Evolutionary conservation across 1,140 invertebrate genomes (phyloP).

Genomic region (Whitmania pigra): DNA sequence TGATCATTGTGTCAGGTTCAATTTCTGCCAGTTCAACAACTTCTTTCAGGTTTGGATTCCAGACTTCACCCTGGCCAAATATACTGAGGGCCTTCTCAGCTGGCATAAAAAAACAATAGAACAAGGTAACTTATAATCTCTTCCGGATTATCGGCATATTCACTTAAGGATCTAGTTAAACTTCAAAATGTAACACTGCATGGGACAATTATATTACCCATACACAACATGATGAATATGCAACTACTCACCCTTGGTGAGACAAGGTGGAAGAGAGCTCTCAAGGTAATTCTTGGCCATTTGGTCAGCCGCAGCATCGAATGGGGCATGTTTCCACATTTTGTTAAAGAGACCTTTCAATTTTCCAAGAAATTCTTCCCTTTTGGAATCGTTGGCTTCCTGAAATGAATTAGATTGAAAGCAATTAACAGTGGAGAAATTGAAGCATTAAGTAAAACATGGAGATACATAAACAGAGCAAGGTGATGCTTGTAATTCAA

Average conservation of each 20-base stretch:
- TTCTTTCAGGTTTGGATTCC: constrained; percentile 46
- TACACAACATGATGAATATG: no score
- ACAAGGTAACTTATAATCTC: not conserved
- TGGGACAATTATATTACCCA: no score
- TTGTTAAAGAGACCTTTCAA: constrained; percentile 52
- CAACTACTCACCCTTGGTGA: constrained; percentile 46
- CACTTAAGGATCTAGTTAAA: not conserved
- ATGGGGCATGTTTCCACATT: constrained; percentile 53
- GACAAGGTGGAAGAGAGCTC: constrained; percentile 69
- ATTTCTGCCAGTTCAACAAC: constrained; percentile 55
- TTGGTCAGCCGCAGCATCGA: constrained; percentile 72
- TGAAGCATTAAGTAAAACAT: not conserved
- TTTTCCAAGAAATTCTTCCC: constrained; percentile 49
- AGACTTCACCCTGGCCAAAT: constrained; percentile 54
- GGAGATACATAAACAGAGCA: no score
- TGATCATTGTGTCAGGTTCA: constrained; percentile 54
- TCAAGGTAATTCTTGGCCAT: constrained; percentile 68
- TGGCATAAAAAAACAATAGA: constrained; percentile 26
- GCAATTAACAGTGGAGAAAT: not conserved
- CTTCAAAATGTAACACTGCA: not conserved
- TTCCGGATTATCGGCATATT: not conserved
- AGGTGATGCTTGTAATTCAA: not conserved
- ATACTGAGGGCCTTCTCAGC: constrained; percentile 56
- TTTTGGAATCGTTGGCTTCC: constrained; percentile 34
- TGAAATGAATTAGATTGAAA: not conserved